Base-by-base conservation (phyloP, 53 echinoderm and acorn worm species). In the Holothuria scabra region DNA sequence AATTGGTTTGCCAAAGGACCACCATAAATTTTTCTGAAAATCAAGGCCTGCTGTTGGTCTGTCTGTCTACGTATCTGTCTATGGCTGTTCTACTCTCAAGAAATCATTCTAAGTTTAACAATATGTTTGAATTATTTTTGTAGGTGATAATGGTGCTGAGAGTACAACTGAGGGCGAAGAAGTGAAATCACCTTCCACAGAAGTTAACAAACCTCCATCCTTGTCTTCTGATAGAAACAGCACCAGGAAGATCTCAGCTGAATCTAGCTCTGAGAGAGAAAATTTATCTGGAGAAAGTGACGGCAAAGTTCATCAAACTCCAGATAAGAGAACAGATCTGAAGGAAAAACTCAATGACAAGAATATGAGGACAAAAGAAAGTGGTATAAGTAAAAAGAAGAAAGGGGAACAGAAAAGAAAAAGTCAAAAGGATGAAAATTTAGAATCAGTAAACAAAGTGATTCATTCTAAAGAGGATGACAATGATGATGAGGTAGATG, bases 101-200 rank as follows among this genome's bases (percentile, higher is more conserved):
- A 16, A 14, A 52, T 52, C 2, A 12, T 16, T 8, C 16, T 52
- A 14, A 52, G 14, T 52, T 16, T 14, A 1, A 52, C 52, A 4
- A 16, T 52, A 0, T 52, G 5, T 52, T 52, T 14, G 52, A 13
- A 21, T 67, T 31, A n/a, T 33, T 67, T 8, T 67, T 67, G 19
- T 34, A 67, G 67, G 67, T 28, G 79, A 58, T 32, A 79, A 79
- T 48, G 65, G 48, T 37, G 49, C 82, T 63, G 82, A 62, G 34
- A 64, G 82, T 33, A 81, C 82, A 37, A 41, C 82, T 81, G 82
- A 81, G 49, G 82, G 62, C 6, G 82, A 81, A n/a, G 82, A 81
- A 46, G 62, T 37, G 25, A 38, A 63, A 46, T 46, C 62, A 31
- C 22, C 65, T 16, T 30, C 80, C 30, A 41, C 26, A 33, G 82